Base-by-base conservation (phyloP, 1,140 invertebrate species). In the Megathymus violae region DNA sequence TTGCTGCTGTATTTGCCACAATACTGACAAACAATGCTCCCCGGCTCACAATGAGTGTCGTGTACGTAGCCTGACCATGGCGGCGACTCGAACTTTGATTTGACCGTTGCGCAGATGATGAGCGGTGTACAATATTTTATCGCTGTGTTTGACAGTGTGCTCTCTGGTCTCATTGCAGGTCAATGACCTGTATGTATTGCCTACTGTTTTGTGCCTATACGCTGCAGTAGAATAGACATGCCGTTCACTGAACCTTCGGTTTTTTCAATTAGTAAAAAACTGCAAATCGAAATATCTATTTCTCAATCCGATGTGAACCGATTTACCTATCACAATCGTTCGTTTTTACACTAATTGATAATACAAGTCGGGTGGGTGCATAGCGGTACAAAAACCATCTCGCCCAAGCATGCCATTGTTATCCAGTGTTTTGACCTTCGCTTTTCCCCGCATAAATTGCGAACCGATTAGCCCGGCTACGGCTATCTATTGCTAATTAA, bases 401-500 rank as follows among this genome's bases (percentile, higher is more conserved):
- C 41, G 31, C n/a, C 48, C 10, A 36, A 15, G n/a, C 41, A 43
- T 9, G 40, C 41, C 41, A 58, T 58, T 58, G 41, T 58, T 58
- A 58, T 58, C 40, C 25, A 50, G 46, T 27, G 25, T 43, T 11
- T n/a, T 44, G 52, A 58, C 52, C 52, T 58, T 58, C 54, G 25
- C 54, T 58, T 46, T 58, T 44, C 54, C 52, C 15, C 41, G 54
- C 54, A 46, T 58, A 58, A 58, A 58, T 58, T 19, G 34, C 54
- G 31, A 13, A 58, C 25, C 41, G 54, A 58, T 58, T 58, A 58
- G 54, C 54, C 16, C 47, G 13, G 31, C 54, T 46, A 46, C 31
- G 52, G 54, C 41, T 58, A 58, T 58, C 54, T 31, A 46, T 58
- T 13, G 54, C 54, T 58, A 58, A 58, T 58, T 58, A 58, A 58